Conservation (phyloP, 37 sponge, comb jelly and placozoan genomes). For the Tethya wilhelma region DNA sequence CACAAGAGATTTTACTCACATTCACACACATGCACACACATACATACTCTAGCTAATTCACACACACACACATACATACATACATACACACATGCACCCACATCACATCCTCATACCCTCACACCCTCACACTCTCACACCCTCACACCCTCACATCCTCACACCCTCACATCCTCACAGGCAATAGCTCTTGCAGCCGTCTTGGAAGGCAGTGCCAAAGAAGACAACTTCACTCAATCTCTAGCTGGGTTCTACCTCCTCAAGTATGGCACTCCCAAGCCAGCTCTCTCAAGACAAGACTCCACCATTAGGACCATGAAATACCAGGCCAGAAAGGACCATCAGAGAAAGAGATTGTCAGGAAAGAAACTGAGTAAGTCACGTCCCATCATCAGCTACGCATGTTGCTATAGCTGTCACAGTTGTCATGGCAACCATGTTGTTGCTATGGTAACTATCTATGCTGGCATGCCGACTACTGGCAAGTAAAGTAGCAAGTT, state of each 20-base stretch:
- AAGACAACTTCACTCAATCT: neutral
- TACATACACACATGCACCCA: conserved; percentile 24
- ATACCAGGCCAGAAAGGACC: conserved; percentile 29
- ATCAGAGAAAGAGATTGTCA: conserved; percentile 12
- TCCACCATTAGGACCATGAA: conserved; percentile 26
- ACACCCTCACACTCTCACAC: conserved; percentile 2
- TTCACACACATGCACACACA: neutral
- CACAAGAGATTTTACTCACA: neutral
- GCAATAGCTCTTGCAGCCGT: conserved; percentile 56
- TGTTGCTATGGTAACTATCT: too few species aligned
- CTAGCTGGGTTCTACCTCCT: conserved; percentile 47
- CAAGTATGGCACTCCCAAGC: conserved; percentile 53
- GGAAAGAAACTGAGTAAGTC: too few species aligned
- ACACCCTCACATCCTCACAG: conserved; percentile 7
- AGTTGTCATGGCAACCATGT: too few species aligned
- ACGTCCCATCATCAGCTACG: too few species aligned
- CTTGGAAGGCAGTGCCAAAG: neutral
- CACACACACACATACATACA: conserved; percentile 24
- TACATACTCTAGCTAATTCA: conserved; percentile 8
- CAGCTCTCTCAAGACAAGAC: conserved; percentile 43
- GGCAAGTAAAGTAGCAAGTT: too few species aligned
- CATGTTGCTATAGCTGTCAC: too few species aligned
- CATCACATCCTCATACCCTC: neutral
- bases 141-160: conserved; percentile 5
- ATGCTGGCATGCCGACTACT: too few species aligned